Percentiles rank a stretch among this genome's conserved stretches.
Evolutionary conservation across 2,113 vertebrate genomes (phyloP).

Genomic region (Peromyscus maniculatus): DNA sequence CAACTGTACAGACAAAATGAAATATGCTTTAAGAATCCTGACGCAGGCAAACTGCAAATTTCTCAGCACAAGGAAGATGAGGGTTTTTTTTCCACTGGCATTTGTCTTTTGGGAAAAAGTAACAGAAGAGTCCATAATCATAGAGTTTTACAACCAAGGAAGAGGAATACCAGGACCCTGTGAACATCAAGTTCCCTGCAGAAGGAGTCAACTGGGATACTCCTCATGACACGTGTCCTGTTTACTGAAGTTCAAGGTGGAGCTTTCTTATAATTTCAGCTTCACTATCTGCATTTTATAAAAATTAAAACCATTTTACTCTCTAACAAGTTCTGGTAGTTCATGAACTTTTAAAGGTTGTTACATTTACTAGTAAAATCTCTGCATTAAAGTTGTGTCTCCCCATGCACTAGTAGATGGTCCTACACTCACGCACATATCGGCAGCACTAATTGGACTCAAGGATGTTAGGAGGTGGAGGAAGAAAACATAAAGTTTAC

Average conservation of each 20-base stretch:
- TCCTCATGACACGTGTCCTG: rapidly evolving
- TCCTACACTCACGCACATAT: background rate
- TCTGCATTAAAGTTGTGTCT: background rate
- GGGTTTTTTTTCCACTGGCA: background rate
- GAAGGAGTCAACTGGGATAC: rapidly evolving
- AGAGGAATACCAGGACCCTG: background rate
- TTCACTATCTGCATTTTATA: too few relatives aligned
- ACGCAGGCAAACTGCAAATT: background rate
- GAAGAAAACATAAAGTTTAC: background rate
- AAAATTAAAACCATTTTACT: background rate
- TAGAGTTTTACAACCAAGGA: background rate
- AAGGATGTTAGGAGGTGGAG: background rate
- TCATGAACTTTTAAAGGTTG: background rate
- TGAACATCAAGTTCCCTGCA: rapidly evolving
- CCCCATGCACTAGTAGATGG: background rate
- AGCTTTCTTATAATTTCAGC: background rate
- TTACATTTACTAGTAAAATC: background rate
- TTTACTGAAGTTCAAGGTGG: background rate
- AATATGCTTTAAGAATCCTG: background rate
- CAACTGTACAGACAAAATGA: background rate
- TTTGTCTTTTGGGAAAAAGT: background rate
- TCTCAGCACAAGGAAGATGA: background rate
- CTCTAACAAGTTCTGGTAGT: background rate
- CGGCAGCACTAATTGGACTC: background rate
- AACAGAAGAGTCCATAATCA: background rate